Percentiles rank a stretch among this genome's conserved stretches.
These are phyloP conservation scores for Napeogenes sylphis DNA, from an alignment of 2,888 invertebrate species.

Conservation along the genomic window DNA sequence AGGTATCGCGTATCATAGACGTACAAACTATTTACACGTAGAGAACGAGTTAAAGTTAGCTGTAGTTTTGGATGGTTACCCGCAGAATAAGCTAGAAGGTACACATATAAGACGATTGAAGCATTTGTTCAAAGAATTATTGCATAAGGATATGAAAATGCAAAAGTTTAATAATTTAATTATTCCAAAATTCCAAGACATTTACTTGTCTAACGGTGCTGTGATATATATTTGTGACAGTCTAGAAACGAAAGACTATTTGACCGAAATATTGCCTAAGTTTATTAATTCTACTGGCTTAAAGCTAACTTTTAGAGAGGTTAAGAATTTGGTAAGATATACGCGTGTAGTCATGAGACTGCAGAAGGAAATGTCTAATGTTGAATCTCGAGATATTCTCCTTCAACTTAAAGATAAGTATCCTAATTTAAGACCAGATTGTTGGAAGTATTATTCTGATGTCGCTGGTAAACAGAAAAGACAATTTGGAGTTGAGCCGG, in stretches of 20 bases:
- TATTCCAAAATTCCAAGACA: conserved; percentile 66
- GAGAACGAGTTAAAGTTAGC: conserved; percentile 66
- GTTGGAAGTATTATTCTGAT: conserved; percentile 69
- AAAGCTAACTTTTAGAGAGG: conserved; percentile 57
- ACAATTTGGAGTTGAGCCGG: conserved; percentile 68
- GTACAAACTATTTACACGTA: conserved; percentile 67
- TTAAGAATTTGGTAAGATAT: conserved; percentile 58
- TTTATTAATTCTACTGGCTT: conserved; percentile 62
- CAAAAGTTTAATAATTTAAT: conserved; percentile 60
- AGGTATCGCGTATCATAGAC: conserved; percentile 65
- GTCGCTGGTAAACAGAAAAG: conserved; percentile 67
- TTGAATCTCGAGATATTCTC: conserved; percentile 57
- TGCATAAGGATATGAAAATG: conserved; percentile 64
- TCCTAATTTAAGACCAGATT: conserved; percentile 58
- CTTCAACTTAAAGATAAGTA: conserved; percentile 49
- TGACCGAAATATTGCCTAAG: conserved; percentile 58
- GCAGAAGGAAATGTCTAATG: conserved; percentile 56
- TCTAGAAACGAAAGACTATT: conserved; percentile 66
- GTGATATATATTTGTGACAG: conserved; percentile 70
- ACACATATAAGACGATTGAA: conserved; percentile 62
- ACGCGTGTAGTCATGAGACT: conserved; percentile 62
- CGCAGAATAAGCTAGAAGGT: conserved; percentile 63
- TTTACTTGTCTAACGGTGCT: conserved; percentile 67
- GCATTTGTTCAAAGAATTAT: conserved; percentile 63
- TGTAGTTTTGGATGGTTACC: conserved; percentile 63